Evolutionary conservation across 2,888 invertebrate genomes (phyloP).

Genomic region (Octodonta nipae): DNA sequence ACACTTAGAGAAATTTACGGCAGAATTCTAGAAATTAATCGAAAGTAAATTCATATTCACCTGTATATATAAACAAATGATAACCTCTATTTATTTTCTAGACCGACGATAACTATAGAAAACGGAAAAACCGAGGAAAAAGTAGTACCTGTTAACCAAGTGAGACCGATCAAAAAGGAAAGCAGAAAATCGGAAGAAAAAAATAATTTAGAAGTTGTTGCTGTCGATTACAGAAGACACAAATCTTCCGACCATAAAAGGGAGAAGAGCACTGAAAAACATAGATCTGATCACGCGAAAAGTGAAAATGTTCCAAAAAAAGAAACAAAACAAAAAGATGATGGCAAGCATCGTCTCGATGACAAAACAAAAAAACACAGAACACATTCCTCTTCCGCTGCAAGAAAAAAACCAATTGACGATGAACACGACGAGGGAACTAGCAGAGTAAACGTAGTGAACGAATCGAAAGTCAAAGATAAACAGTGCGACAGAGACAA

Average conservation of each 20-base stretch:
- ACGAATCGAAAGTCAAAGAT: background rate
- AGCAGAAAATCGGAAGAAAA: conserved; percentile 22
- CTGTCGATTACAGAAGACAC: conserved; percentile 22
- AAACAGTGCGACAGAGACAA: background rate
- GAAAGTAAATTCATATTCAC: conserved; percentile 19
- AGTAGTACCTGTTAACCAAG: conserved; percentile 22
- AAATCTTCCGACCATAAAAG: conserved; percentile 18
- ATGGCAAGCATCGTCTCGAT: background rate
- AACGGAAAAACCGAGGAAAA: conserved; percentile 26
- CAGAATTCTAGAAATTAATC: too few relatives aligned
- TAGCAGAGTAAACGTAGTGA: background rate
- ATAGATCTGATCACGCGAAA: conserved; percentile 11
- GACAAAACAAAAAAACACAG: background rate
- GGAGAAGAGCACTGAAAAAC: conserved; percentile 9
- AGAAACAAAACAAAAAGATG: conserved; percentile 6
- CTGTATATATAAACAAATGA: background rate
- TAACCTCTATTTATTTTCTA: conserved; percentile 8
- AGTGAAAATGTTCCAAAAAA: conserved; percentile 8
- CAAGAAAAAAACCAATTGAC: background rate
- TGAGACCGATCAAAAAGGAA: conserved; percentile 30
- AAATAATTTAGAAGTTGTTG: conserved; percentile 27
- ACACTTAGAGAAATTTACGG: conserved; percentile 27
- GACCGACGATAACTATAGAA: conserved; percentile 34
- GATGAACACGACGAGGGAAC: background rate
- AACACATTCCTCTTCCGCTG: background rate